A percentile compares a stretch with the other conserved stretches of the same genome.
Evolutionary conservation across 1,140 invertebrate species (phyloP).

Genomic region (Drosophila ironensis): DNA sequence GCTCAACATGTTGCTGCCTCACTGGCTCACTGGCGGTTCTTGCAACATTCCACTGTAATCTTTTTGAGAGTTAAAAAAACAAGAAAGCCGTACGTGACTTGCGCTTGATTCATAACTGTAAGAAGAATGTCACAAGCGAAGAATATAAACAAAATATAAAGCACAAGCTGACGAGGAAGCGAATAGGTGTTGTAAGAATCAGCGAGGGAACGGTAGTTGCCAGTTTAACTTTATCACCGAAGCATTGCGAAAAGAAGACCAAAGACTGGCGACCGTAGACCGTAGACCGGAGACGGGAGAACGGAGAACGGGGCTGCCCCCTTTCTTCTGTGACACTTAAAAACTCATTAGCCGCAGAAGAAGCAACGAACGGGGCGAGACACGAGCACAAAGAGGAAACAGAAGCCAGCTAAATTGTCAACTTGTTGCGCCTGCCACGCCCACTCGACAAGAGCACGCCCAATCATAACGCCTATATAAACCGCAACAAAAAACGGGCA

Average conservation of each 20-base stretch:
- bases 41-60: conserved; percentile 15
- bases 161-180: conserved; percentile 3
- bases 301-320: no score
- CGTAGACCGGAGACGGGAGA: conserved; percentile 15
- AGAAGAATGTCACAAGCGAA: conserved; percentile 47
- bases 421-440: conserved; percentile 50
- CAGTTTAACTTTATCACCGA: conserved; percentile 26
- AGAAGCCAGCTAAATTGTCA: conserved; percentile 30
- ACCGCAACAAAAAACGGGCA: conserved; percentile 20
- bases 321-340: conserved; percentile 35
- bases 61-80: no score
- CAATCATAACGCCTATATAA: conserved; percentile 40
- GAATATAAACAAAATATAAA: conserved; percentile 24
- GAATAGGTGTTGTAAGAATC: conserved; percentile 31
- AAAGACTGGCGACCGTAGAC: background rate
- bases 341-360: conserved; percentile 43
- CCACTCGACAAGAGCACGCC: conserved; percentile 16
- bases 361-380: conserved; percentile 8
- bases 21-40: background rate
- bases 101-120: conserved; percentile 52
- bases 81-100: conserved; percentile 45
- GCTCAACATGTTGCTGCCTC: conserved; percentile 18
- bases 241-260: conserved; percentile 20
- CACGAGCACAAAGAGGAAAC: conserved; percentile 5
- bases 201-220: conserved; percentile 28